A percentile compares a stretch with the other conserved stretches of the same genome.
These are phyloP conservation scores for Lepus europaeus DNA, from an alignment of 2,113 vertebrate species.

Conservation along the genomic window DNA sequence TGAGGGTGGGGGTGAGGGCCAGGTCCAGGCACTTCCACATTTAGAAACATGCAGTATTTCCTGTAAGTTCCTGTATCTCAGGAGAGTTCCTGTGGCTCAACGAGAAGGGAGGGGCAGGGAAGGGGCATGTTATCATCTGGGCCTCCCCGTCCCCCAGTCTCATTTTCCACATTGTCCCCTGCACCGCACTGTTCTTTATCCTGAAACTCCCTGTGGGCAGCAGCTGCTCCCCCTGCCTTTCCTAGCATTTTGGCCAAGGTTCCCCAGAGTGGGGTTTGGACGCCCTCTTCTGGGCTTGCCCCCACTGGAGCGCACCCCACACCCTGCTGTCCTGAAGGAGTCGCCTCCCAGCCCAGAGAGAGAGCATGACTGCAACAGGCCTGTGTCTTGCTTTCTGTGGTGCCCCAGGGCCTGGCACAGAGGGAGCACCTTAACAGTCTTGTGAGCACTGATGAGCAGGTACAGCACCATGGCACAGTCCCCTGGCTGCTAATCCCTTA, in stretches of 20 bases:
- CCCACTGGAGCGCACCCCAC: neutral
- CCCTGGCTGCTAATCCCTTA: neutral
- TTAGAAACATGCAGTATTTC: neutral
- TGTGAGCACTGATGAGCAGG: neutral
- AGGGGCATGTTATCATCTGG: neutral
- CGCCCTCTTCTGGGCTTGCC: neutral
- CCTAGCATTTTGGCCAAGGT: neutral
- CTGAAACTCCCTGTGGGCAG: neutral
- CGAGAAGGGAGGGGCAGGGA: neutral
- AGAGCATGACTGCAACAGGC: neutral
- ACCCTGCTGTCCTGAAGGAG: neutral
- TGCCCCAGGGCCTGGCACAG: neutral
- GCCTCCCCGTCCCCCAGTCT: neutral
- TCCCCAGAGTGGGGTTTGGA: neutral
- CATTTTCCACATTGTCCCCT: neutral
- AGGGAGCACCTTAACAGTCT: neutral
- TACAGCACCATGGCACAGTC: neutral
- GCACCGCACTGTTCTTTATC: neutral
- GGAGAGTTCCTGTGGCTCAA: neutral
- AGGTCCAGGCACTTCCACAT: neutral
- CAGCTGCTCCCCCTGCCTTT: neutral
- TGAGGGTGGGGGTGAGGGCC: neutral
- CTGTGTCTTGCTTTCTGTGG: neutral
- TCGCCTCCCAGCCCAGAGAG: neutral
- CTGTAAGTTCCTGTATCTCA: neutral